Evolutionary conservation across 2,797 vertebrate genomes (phyloP).

Genomic region (Mus spretus): DNA sequence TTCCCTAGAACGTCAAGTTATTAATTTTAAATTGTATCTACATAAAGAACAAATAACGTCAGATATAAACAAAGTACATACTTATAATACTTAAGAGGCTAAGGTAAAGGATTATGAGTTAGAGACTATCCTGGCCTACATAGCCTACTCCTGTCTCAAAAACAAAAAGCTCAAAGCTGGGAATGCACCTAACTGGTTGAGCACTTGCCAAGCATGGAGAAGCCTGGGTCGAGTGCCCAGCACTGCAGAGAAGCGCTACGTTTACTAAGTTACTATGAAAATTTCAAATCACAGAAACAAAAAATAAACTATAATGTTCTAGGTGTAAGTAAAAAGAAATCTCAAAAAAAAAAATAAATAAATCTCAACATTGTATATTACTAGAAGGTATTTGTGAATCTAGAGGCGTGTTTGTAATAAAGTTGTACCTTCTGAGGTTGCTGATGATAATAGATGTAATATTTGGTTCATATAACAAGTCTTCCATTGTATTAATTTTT

Average conservation of each 20-base stretch:
- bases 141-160: background rate
- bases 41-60: constrained; percentile 27
- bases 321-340: constrained; percentile 1
- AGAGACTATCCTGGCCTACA: background rate
- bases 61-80: constrained; percentile 10
- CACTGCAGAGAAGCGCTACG: background rate
- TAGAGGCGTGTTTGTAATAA: constrained; percentile 16
- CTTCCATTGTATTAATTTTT: background rate
- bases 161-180: background rate
- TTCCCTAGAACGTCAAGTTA: background rate
- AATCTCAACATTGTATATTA: constrained; percentile 24
- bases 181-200: background rate
- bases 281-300: constrained; percentile 56
- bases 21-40: constrained; percentile 66
- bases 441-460: constrained; percentile 36
- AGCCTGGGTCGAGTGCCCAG: background rate
- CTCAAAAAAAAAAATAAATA: background rate
- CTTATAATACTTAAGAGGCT: background rate
- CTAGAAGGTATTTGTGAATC: constrained; percentile 47
- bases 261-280: constrained; percentile 39
- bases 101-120: background rate
- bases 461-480: constrained; percentile 27
- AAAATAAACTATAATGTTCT: constrained; percentile 55
- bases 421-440: constrained; percentile 26
- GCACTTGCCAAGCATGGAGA: background rate